A percentile compares a stretch with the other conserved stretches of the same genome.
Evolutionary conservation across 2,113 vertebrate species (phyloP).

Genomic region (Lamprotornis superbus): DNA sequence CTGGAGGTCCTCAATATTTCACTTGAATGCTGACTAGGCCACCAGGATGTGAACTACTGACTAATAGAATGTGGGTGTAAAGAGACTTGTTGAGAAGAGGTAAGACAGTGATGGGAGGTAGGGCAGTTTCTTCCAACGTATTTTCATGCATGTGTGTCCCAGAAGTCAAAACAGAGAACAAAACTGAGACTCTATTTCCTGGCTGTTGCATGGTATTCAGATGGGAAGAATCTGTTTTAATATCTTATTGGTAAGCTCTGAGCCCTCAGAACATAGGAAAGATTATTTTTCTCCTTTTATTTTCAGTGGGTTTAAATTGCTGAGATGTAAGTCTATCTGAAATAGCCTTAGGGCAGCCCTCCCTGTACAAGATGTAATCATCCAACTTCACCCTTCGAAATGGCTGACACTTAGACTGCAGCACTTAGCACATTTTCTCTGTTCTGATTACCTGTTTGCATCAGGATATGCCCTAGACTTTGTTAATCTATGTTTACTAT

Average conservation of each 20-base stretch:
- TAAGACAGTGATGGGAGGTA: background rate
- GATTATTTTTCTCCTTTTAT: background rate
- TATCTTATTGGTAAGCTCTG: background rate
- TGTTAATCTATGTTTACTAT: conserved; percentile 6
- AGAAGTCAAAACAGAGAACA: background rate
- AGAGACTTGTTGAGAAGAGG: background rate
- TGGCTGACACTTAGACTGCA: background rate
- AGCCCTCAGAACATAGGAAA: background rate
- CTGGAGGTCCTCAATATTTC: background rate
- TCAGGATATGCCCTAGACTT: background rate
- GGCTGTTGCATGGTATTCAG: background rate
- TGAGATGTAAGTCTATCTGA: background rate
- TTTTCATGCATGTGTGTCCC: background rate
- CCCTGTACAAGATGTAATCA: background rate
- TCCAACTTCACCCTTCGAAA: rapidly evolving
- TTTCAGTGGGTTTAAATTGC: background rate
- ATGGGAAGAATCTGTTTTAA: background rate
- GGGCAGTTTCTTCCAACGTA: background rate
- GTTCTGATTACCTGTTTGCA: background rate
- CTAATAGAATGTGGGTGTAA: background rate
- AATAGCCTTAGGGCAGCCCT: background rate
- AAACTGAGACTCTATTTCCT: background rate
- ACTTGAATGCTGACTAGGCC: background rate
- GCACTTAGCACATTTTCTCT: background rate
- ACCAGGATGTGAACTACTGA: background rate